Evolutionary conservation across 2,797 vertebrate species (phyloP).

Genomic region (Denticeps clupeoides): DNA sequence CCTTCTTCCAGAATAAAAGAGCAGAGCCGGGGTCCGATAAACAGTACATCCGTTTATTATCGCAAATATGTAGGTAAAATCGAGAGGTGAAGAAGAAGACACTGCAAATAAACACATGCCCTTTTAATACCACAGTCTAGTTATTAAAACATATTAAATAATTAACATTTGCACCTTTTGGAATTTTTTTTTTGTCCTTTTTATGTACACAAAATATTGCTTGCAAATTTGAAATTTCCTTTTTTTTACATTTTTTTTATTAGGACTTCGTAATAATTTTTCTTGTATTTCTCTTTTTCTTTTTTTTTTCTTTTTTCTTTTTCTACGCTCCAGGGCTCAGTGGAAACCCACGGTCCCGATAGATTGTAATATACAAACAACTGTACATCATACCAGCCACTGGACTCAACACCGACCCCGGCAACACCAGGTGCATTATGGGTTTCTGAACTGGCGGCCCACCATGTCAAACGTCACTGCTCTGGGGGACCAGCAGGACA

Average conservation of each 20-base stretch:
- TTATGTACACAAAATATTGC: slow-evolving; percentile 63
- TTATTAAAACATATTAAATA: slow-evolving; percentile 72
- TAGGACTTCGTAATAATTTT: slow-evolving; percentile 41
- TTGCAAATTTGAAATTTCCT: slow-evolving; percentile 41
- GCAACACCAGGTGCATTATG: not conserved
- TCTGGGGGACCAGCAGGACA: no score
- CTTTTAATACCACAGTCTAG: slow-evolving; percentile 70
- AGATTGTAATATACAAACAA: slow-evolving; percentile 52
- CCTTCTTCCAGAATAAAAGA: not conserved
- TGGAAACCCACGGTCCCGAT: not conserved
- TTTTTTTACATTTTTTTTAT: slow-evolving; percentile 32
- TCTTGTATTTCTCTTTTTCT: slow-evolving; percentile 26
- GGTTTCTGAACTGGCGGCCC: no score
- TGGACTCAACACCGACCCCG: not conserved
- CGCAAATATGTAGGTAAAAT: slow-evolving; percentile 69
- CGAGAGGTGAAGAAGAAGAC: slow-evolving; percentile 56
- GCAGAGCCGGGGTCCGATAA: slow-evolving; percentile 23
- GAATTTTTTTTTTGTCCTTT: slow-evolving; percentile 43
- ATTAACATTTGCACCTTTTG: slow-evolving; percentile 69
- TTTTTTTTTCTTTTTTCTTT: not conserved
- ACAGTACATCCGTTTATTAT: slow-evolving; percentile 71
- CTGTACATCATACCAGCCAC: slow-evolving; percentile 43
- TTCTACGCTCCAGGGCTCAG: slow-evolving; percentile 21
- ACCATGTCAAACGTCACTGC: no score
- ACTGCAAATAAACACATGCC: slow-evolving; percentile 69